Conservation (phyloP, 2,797 vertebrate genomes). For the Myoxocephalus aenaeus region DNA sequence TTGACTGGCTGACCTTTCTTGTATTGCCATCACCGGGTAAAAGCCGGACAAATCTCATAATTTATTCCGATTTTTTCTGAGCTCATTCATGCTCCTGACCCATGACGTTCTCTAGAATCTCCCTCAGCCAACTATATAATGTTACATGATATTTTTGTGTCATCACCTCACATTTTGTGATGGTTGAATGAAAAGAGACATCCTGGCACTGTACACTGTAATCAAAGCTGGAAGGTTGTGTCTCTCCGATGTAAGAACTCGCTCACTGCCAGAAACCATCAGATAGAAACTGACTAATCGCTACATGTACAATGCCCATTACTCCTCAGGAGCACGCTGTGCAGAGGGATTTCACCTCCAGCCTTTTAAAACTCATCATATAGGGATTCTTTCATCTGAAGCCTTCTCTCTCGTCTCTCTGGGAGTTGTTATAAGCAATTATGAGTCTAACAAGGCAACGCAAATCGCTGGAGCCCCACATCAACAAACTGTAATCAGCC, state of each 20-base stretch:
- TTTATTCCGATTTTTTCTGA: not conserved
- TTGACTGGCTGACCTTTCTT: not conserved
- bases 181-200: constrained; percentile 6
- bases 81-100: not conserved
- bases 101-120: not conserved
- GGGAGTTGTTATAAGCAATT: constrained; percentile 70
- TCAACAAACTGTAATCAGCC: constrained; percentile 70
- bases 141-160: constrained; percentile 3
- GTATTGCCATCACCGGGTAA: not conserved
- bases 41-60: not conserved
- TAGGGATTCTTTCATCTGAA: constrained; percentile 3
- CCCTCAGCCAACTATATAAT: not conserved
- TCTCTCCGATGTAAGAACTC: not conserved
- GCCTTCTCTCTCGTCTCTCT: constrained; percentile 16
- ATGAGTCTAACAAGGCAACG: constrained; percentile 73
- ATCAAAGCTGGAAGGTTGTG: constrained; percentile 2
- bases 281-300: constrained; percentile 22
- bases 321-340: not conserved
- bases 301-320: constrained; percentile 9
- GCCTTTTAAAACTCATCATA: constrained; percentile 21
- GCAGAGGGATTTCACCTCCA: constrained; percentile 19
- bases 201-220: not conserved
- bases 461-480: constrained; percentile 59
- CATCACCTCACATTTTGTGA: not conserved
- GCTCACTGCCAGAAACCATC: not conserved